Evolutionary conservation across 2,888 invertebrate species (phyloP).

Genomic region (Diarsia rubi): DNA sequence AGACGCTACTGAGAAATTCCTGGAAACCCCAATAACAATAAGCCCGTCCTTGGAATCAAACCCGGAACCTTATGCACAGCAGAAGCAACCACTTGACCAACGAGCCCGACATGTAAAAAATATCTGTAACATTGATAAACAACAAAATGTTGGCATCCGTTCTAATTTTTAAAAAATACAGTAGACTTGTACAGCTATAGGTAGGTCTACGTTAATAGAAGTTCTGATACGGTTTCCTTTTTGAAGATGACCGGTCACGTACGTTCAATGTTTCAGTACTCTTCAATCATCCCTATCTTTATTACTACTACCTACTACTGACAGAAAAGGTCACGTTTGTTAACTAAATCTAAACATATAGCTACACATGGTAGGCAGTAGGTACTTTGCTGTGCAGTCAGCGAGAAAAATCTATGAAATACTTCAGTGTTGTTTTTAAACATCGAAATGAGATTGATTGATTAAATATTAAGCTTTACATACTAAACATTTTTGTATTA

Average conservation of each 20-base stretch:
- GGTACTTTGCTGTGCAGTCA: background rate
- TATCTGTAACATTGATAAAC: background rate
- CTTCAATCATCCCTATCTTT: conserved; percentile 51
- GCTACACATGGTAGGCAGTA: background rate
- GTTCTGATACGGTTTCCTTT: conserved; percentile 28
- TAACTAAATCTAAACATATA: conserved; percentile 18
- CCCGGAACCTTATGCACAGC: too few species aligned
- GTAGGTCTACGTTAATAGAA: conserved; percentile 16
- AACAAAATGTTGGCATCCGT: background rate
- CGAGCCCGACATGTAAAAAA: background rate
- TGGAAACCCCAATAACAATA: too few species aligned
- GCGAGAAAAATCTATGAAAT: background rate
- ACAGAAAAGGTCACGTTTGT: conserved; percentile 49
- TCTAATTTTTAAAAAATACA: background rate
- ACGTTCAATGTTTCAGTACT: conserved; percentile 40
- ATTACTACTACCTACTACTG: conserved; percentile 45
- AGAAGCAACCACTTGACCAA: too few species aligned
- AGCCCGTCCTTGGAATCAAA: too few species aligned
- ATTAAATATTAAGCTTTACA: too few species aligned
- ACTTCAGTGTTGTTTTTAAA: background rate
- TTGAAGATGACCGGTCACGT: conserved; percentile 47
- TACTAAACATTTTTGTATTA: too few species aligned
- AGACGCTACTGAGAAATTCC: too few species aligned
- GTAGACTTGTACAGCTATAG: background rate
- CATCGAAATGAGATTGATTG: too few species aligned